phyloP scores from a whole-genome alignment of 2,797 vertebrate genomes.

The Catharus ustulatus region DNA sequence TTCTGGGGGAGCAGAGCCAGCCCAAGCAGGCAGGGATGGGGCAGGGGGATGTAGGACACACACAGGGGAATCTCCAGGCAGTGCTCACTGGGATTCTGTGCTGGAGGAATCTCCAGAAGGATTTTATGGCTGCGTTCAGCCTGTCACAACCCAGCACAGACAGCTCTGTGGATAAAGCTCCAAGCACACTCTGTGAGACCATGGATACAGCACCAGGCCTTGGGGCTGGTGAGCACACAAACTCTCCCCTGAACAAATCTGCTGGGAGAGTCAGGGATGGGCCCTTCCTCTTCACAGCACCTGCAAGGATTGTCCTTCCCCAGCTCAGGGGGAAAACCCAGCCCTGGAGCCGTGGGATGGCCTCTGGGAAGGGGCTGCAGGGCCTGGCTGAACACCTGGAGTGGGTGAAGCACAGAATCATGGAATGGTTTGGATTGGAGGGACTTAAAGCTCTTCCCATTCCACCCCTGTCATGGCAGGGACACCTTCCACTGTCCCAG shows the following conservation, averaged over 20 bases:
- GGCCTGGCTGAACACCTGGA: background rate
- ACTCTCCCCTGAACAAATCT: background rate
- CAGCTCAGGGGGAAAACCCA: background rate
- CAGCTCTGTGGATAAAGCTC: background rate
- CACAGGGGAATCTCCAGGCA: background rate
- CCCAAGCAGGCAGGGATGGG: background rate
- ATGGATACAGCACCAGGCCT: background rate
- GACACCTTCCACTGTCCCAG: background rate
- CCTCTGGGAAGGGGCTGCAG: background rate
- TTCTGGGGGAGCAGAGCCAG: background rate
- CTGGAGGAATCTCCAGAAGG: background rate
- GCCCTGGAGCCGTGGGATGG: background rate
- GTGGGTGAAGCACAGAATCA: background rate
- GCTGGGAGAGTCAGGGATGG: background rate
- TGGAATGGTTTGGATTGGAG: background rate
- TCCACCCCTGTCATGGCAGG: background rate
- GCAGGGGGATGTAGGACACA: background rate
- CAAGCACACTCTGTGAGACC: background rate
- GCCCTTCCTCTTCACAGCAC: background rate
- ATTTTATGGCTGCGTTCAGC: background rate
- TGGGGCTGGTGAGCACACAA: background rate
- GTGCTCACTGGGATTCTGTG: background rate
- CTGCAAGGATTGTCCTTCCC: background rate
- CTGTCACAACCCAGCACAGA: background rate
- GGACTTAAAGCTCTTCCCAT: accelerated